Percentiles rank a stretch among this genome's conserved stretches.
phyloP scores from a whole-genome alignment of 37 sponge, comb jelly and placozoan species.

The Dysidea cf. avara region DNA sequence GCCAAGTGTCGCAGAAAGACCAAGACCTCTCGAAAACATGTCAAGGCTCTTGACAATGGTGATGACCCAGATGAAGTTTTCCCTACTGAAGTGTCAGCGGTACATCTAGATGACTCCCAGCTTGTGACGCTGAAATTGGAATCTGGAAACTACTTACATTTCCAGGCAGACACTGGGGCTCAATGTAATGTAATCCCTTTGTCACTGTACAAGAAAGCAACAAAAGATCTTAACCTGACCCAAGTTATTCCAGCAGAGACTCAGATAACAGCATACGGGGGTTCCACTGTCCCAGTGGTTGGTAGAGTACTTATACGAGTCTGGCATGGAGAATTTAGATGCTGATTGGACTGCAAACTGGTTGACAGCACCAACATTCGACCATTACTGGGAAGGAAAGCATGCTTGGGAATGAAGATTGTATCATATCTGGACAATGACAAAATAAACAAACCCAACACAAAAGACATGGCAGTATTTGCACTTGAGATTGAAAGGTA shows the following conservation, averaged over 20 bases:
- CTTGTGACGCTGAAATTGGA: slow-evolving; percentile 34
- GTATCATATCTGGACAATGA: slow-evolving; percentile 14
- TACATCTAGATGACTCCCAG: slow-evolving; percentile 35
- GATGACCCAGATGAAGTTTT: slow-evolving; percentile 17
- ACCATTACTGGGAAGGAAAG: too few species aligned
- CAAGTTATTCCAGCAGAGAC: background rate
- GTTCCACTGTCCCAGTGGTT: slow-evolving; percentile 29
- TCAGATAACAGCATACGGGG: slow-evolving; percentile 29
- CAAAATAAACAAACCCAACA: slow-evolving; percentile 9
- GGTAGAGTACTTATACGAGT: slow-evolving; percentile 4
- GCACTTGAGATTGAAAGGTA: background rate
- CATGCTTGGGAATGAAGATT: too few species aligned
- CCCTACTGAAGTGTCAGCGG: background rate
- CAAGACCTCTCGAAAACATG: background rate
- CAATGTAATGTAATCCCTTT: slow-evolving; percentile 47
- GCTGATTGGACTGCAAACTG: slow-evolving; percentile 13
- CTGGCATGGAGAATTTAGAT: slow-evolving; percentile 11
- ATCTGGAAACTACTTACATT: slow-evolving; percentile 21
- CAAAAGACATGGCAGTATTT: background rate
- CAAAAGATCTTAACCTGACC: slow-evolving; percentile 8
- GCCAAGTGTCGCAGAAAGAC: background rate
- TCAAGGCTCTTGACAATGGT: slow-evolving; percentile 8
- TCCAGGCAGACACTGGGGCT: slow-evolving; percentile 44
- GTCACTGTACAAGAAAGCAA: slow-evolving; percentile 32
- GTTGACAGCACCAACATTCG: slow-evolving; percentile 13